These are phyloP conservation scores for Microcebus ravelobensis DNA, from an alignment of 2,113 vertebrate genomes.

Conservation along the genomic window DNA sequence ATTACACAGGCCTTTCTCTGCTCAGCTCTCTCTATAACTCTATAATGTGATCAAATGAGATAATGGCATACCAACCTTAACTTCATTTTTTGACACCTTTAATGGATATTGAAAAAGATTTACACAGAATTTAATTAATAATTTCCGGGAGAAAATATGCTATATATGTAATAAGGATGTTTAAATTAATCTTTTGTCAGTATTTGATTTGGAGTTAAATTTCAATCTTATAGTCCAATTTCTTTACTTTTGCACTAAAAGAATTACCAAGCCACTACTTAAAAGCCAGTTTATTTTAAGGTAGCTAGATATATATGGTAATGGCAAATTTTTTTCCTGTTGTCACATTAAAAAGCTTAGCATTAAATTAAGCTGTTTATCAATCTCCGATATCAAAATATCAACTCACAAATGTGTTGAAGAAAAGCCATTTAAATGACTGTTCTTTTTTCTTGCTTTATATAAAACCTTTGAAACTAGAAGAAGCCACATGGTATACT, in stretches of 20 bases:
- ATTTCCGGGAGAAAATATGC: background rate
- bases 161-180: background rate
- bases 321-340: background rate
- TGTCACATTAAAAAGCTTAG: background rate
- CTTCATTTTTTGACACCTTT: background rate
- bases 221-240: background rate
- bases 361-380: background rate
- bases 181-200: background rate
- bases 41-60: background rate
- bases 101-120: background rate
- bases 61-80: background rate
- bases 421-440: background rate
- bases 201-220: background rate
- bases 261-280: conserved; percentile 21
- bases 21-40: background rate
- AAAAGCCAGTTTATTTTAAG: conserved; percentile 13
- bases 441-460: background rate
- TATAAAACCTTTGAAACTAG: background rate
- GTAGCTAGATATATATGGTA: background rate
- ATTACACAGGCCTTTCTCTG: background rate
- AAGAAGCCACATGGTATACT: background rate
- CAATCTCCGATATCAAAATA: background rate
- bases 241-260: background rate
- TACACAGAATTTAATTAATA: background rate
- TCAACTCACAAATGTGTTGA: background rate